phyloP scores from a whole-genome alignment of 2,797 vertebrate genomes.

The Chelonia mydas region DNA sequence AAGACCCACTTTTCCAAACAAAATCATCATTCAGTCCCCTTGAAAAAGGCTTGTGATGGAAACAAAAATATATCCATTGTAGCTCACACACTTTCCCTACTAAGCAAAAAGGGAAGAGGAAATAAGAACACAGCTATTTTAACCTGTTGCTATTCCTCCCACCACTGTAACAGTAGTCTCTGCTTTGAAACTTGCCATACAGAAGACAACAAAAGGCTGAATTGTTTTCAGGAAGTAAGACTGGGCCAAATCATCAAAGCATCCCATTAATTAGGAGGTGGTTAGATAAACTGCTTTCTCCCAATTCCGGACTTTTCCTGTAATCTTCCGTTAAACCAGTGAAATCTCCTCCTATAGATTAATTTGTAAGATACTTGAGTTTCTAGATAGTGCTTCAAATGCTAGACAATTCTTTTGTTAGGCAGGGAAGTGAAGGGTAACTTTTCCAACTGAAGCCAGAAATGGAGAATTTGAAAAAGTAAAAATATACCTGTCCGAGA shows the following conservation, averaged over 20 bases:
- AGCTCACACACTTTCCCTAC: not conserved
- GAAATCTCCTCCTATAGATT: not conserved
- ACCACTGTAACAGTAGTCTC: conserved; percentile 17
- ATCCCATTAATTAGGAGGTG: conserved; percentile 51
- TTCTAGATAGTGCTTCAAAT: not conserved
- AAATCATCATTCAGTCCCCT: not conserved
- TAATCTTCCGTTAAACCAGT: conserved; percentile 57
- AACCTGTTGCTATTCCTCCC: conserved; percentile 25
- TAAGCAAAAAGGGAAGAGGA: conserved; percentile 6
- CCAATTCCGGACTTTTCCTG: conserved; percentile 20
- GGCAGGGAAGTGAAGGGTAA: fast-evolving
- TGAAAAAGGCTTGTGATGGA: not conserved
- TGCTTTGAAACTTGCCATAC: conserved; percentile 21
- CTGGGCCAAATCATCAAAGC: conserved; percentile 67
- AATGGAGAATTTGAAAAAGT: not conserved
- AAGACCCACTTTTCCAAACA: not conserved
- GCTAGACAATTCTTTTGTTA: fast-evolving
- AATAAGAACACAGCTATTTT: conserved; percentile 48
- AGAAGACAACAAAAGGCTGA: conserved; percentile 63
- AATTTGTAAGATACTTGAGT: too few species aligned
- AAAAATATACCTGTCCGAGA: not conserved
- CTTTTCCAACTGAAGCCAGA: fast-evolving
- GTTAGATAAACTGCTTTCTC: conserved; percentile 28
- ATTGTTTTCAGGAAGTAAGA: conserved; percentile 71
- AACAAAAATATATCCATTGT: not conserved